phyloP scores from a whole-genome alignment of 2,113 vertebrate species.

The Azemiops feae region DNA sequence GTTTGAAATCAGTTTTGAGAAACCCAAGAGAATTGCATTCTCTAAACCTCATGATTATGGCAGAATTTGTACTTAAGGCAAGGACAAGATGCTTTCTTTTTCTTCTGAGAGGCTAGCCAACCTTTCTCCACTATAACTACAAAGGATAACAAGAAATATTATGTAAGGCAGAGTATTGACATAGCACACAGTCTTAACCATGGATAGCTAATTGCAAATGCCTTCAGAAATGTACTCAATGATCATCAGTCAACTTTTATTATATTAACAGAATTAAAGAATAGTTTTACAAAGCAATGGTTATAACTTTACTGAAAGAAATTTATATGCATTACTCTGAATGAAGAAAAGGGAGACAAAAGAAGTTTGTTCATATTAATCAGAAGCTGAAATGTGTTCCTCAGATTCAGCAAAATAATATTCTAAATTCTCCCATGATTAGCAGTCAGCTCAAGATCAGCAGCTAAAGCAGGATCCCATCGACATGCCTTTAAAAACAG shows the following conservation, averaged over 20 bases:
- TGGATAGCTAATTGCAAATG: background rate
- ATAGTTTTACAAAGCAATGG: conserved; percentile 6
- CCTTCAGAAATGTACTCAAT: background rate
- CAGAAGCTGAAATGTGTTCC: conserved; percentile 2
- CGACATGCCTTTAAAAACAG: conserved; percentile 65
- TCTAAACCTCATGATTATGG: background rate
- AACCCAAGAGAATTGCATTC: background rate
- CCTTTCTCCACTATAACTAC: background rate
- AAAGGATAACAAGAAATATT: background rate
- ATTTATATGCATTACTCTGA: background rate
- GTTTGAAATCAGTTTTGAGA: background rate
- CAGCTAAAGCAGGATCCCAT: conserved; percentile 65
- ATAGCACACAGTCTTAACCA: background rate
- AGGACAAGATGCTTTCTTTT: background rate
- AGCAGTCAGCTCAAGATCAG: conserved; percentile 69
- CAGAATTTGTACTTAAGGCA: background rate
- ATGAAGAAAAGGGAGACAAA: background rate
- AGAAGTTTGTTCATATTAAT: background rate
- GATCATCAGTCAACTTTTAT: background rate
- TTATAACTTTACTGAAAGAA: background rate
- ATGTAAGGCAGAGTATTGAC: background rate
- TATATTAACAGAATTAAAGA: background rate
- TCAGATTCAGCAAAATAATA: conserved; percentile 12
- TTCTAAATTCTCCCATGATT: conserved; percentile 71
- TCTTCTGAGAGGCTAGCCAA: background rate